Evolutionary conservation across 2,888 invertebrate genomes (phyloP).

Genomic region (Ennomos quercinarius): DNA sequence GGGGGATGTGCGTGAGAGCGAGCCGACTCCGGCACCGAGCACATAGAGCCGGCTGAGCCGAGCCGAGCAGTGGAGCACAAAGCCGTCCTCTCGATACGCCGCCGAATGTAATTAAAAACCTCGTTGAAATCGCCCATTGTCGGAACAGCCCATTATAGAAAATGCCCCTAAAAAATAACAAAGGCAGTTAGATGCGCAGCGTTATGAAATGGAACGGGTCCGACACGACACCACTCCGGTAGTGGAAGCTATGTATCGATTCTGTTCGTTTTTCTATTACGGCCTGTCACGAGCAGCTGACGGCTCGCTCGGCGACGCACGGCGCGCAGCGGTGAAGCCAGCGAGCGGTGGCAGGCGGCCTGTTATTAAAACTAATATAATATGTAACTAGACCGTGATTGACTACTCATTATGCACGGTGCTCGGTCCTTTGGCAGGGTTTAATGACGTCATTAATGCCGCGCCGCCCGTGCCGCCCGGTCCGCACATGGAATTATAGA

Average conservation of each 20-base stretch:
- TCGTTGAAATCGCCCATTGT: slow-evolving; percentile 42
- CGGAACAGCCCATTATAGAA: slow-evolving; percentile 54
- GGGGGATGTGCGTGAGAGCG: slow-evolving; percentile 37
- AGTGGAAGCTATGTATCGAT: slow-evolving; percentile 53
- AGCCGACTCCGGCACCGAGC: background rate
- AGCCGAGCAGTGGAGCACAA: slow-evolving; percentile 12
- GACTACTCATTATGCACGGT: slow-evolving; percentile 8
- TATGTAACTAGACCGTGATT: slow-evolving; percentile 3
- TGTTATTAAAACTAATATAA: slow-evolving; percentile 25
- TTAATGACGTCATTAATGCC: slow-evolving; percentile 17
- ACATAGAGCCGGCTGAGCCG: too few relatives aligned
- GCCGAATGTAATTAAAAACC: slow-evolving; percentile 54
- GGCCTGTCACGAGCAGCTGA: slow-evolving; percentile 60
- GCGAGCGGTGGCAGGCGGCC: slow-evolving; percentile 11
- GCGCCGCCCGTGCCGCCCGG: background rate
- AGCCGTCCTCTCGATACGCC: slow-evolving; percentile 32
- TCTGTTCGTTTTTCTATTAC: slow-evolving; percentile 57
- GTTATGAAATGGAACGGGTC: slow-evolving; percentile 46
- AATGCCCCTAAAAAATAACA: slow-evolving; percentile 48
- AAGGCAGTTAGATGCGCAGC: slow-evolving; percentile 42
- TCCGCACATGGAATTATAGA: too few relatives aligned
- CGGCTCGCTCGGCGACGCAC: slow-evolving; percentile 31
- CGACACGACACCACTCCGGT: slow-evolving; percentile 32
- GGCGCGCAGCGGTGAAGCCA: background rate
- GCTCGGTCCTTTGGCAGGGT: slow-evolving; percentile 1